phyloP scores from a whole-genome alignment of 2,113 vertebrate species.

The Paramormyrops kingsleyae region DNA sequence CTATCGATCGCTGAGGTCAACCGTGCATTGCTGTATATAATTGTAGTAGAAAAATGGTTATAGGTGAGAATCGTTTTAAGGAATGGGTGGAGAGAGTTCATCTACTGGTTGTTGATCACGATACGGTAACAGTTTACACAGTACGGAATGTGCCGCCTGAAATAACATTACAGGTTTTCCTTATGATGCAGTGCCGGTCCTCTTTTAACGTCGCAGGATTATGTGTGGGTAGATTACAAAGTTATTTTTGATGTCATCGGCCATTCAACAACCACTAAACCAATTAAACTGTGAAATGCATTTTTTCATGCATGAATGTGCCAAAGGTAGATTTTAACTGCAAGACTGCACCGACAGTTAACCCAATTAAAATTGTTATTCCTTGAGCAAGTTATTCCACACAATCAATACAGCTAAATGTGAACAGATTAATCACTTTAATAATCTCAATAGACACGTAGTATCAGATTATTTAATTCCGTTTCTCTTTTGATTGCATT shows the following conservation, averaged over 20 bases:
- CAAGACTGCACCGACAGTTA: neutral
- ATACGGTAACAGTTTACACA: neutral
- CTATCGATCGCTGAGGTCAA: neutral
- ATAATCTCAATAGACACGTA: neutral
- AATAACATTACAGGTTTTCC: neutral
- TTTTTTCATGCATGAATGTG: neutral
- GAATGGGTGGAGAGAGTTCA: neutral
- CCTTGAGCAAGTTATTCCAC: neutral
- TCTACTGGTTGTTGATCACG: neutral
- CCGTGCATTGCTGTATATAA: neutral
- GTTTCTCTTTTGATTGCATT: conserved; percentile 36
- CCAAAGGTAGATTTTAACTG: neutral
- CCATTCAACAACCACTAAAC: neutral
- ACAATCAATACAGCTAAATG: neutral
- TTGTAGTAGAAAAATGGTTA: neutral
- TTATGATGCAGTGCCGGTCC: neutral
- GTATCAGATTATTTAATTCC: conserved; percentile 11
- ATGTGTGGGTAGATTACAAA: neutral
- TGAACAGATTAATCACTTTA: neutral
- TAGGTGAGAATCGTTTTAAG: neutral
- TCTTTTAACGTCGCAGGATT: neutral
- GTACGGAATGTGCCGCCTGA: neutral
- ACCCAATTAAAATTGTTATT: neutral
- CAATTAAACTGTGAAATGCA: neutral
- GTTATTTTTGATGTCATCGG: too few relatives aligned